Conservation (phyloP, 2,888 invertebrate genomes). For the Lampropteryx suffumata region DNA sequence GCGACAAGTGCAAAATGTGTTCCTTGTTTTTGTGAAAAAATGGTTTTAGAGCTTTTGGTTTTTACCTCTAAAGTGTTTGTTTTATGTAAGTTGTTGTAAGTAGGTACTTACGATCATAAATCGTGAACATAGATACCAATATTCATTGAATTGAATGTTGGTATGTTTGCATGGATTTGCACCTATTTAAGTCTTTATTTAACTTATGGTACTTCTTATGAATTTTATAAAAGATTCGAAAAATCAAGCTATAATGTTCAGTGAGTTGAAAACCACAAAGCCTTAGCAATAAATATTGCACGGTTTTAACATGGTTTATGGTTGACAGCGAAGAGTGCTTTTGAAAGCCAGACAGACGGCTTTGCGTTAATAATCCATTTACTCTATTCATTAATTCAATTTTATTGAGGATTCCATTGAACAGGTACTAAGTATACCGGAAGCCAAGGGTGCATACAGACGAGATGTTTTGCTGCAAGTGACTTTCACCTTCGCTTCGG, state of each 20-base stretch:
- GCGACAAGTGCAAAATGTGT: conserved; percentile 23
- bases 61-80: background rate
- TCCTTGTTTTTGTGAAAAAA: conserved; percentile 10
- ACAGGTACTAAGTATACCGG: conserved; percentile 38
- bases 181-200: too few species aligned
- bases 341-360: conserved; percentile 32
- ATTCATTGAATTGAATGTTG: too few species aligned
- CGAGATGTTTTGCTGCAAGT: conserved; percentile 47
- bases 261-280: conserved; percentile 47
- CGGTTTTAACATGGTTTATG: conserved; percentile 37
- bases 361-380: conserved; percentile 40
- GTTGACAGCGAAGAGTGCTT: conserved; percentile 30
- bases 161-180: too few species aligned
- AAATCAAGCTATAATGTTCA: conserved; percentile 14
- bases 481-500: conserved; percentile 59
- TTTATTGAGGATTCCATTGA: conserved; percentile 42
- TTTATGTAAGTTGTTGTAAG: too few species aligned
- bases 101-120: too few species aligned
- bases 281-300: conserved; percentile 43
- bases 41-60: background rate
- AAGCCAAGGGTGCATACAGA: conserved; percentile 49
- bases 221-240: background rate
- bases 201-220: background rate
- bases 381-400: conserved; percentile 48
- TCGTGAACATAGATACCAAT: too few species aligned